Percentiles rank a stretch among this genome's conserved stretches.
phyloP scores from a whole-genome alignment of 2,888 invertebrate genomes.

The Merodon equestris region DNA sequence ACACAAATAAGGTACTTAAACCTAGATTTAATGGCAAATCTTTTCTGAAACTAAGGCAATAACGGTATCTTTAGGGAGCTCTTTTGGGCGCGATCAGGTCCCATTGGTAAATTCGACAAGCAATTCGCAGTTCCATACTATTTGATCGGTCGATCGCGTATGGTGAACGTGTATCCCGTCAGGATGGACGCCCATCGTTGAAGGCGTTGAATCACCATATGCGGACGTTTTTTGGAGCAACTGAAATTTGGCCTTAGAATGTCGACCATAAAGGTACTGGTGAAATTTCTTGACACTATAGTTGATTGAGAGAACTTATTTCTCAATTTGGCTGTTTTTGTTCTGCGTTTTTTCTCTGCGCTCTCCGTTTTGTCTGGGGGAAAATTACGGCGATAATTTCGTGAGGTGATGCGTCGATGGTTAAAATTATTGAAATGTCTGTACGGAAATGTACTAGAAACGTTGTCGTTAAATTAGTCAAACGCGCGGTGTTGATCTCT shows the following conservation, averaged over 20 bases:
- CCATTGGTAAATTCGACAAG: constrained; percentile 54
- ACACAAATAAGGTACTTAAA: too few relatives aligned
- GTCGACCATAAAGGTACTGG: constrained; percentile 57
- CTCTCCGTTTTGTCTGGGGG: constrained; percentile 73
- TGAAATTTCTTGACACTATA: constrained; percentile 52
- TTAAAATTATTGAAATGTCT: too few relatives aligned
- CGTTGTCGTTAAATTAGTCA: constrained; percentile 29
- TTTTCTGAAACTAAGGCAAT: constrained; percentile 14
- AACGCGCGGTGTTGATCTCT: constrained; percentile 21
- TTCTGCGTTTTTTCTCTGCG: constrained; percentile 69
- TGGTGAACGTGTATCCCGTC: constrained; percentile 38
- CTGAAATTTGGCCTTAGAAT: constrained; percentile 49
- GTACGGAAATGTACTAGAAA: constrained; percentile 4
- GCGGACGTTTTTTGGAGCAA: constrained; percentile 48
- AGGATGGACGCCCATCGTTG: constrained; percentile 50
- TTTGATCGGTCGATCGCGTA: constrained; percentile 52
- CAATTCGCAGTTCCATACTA: constrained; percentile 62
- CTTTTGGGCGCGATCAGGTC: constrained; percentile 10
- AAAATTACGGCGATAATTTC: constrained; percentile 52
- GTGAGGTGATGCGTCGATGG: too few relatives aligned
- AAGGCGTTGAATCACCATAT: constrained; percentile 46
- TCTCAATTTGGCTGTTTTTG: constrained; percentile 57
- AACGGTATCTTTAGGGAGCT: not conserved
- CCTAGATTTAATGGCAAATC: too few relatives aligned
- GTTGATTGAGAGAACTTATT: constrained; percentile 56